These are phyloP conservation scores for Antennarius striatus DNA, from an alignment of 2,113 vertebrate genomes.

Conservation along the genomic window DNA sequence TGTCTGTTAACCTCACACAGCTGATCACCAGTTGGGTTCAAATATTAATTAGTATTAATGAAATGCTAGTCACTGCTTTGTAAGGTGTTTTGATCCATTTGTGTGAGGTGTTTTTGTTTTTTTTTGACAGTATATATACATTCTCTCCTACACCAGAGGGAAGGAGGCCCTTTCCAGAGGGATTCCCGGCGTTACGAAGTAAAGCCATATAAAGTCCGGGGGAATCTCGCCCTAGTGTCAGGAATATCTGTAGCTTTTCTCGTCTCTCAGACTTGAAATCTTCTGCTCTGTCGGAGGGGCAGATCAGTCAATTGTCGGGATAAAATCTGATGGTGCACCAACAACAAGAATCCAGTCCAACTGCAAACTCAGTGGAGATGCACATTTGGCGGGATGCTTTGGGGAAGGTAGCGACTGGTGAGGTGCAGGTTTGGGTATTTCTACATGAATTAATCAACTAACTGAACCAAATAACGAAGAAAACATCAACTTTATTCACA, in stretches of 20 bases:
- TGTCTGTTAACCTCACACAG: neutral
- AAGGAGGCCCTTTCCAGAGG: neutral
- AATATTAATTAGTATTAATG: neutral
- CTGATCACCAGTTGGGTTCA: neutral
- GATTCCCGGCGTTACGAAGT: slow-evolving; percentile 13
- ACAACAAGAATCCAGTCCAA: slow-evolving; percentile 8
- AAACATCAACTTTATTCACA: no score
- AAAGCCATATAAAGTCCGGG: slow-evolving; percentile 14
- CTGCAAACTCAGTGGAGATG: neutral
- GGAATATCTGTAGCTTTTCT: slow-evolving; percentile 22
- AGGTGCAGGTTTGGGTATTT: no score
- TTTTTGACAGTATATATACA: slow-evolving; percentile 2
- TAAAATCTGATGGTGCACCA: slow-evolving; percentile 6
- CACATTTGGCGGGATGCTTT: neutral
- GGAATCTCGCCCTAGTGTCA: slow-evolving; percentile 21
- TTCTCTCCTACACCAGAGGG: neutral
- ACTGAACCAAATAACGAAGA: no score
- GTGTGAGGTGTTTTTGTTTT: no score
- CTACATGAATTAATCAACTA: no score
- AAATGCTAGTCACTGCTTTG: no score
- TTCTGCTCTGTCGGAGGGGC: neutral
- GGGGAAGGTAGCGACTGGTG: no score
- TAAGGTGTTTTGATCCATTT: neutral
- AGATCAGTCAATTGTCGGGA: slow-evolving; percentile 13
- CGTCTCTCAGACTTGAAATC: slow-evolving; percentile 29